These are phyloP conservation scores for Garrulus glandarius DNA, from an alignment of 2,797 vertebrate genomes.

Conservation along the genomic window DNA sequence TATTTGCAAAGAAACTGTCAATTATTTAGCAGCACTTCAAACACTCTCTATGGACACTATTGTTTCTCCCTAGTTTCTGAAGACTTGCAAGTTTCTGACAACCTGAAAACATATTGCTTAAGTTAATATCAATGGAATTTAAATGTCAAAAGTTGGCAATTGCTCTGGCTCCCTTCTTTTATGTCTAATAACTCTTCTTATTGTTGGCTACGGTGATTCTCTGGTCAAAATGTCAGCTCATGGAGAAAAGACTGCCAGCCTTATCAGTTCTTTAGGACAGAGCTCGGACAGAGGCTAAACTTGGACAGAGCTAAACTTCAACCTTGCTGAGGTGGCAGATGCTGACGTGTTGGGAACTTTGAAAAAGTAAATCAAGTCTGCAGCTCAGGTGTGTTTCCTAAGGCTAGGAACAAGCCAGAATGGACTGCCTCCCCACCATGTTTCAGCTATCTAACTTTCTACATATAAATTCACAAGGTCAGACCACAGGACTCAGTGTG, in stretches of 20 bases:
- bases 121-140: background rate
- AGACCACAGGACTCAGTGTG: background rate
- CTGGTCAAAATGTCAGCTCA: background rate
- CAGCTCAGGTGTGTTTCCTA: background rate
- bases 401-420: background rate
- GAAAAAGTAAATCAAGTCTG: conserved; percentile 40
- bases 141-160: background rate
- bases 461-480: background rate
- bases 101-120: background rate
- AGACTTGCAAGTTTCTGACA: background rate
- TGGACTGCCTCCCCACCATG: background rate
- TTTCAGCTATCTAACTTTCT: background rate
- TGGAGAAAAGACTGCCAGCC: background rate
- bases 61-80: background rate
- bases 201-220: background rate
- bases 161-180: background rate
- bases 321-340: conserved; percentile 46
- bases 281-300: background rate
- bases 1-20: background rate
- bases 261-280: background rate
- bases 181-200: background rate
- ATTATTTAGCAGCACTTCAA: background rate
- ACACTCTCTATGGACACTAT: background rate
- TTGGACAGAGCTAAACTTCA: conserved; percentile 40
- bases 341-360: conserved; percentile 56